Percentiles rank a stretch among this genome's conserved stretches.
phyloP scores from a whole-genome alignment of 2,113 vertebrate species.

The Saimiri boliviensis region DNA sequence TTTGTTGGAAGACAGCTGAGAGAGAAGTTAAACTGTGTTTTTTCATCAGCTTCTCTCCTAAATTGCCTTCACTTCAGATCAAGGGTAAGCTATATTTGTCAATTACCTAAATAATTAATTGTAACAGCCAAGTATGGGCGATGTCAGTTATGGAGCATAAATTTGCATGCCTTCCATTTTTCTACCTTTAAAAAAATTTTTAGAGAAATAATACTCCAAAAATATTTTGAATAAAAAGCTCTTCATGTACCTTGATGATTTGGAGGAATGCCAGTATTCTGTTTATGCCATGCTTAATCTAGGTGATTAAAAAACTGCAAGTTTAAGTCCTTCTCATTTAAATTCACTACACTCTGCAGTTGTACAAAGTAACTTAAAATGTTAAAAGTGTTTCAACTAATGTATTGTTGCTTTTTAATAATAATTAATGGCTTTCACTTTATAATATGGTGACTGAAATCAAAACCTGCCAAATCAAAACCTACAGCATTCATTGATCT shows the following conservation, averaged over 20 bases:
- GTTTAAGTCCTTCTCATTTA: conserved; percentile 74
- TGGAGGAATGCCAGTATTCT: conserved; percentile 68
- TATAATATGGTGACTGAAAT: conserved; percentile 51
- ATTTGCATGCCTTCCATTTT: conserved; percentile 81
- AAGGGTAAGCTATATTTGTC: conserved; percentile 86
- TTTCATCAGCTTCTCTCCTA: conserved; percentile 81
- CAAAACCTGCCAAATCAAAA: conserved; percentile 44
- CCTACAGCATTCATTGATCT: conserved; percentile 32
- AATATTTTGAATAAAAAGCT: conserved; percentile 72
- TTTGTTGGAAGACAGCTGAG: conserved; percentile 81
- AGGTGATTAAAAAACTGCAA: conserved; percentile 61
- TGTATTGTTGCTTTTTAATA: conserved; percentile 51
- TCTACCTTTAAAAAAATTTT: conserved; percentile 52
- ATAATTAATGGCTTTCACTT: conserved; percentile 45
- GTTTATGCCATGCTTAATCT: conserved; percentile 73
- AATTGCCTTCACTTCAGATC: conserved; percentile 87
- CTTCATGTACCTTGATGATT: conserved; percentile 64
- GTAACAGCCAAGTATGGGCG: conserved; percentile 78
- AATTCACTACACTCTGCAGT: conserved; percentile 62
- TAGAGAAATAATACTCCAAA: conserved; percentile 77
- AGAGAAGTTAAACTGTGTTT: conserved; percentile 81
- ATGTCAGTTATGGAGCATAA: conserved; percentile 79
- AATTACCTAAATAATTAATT: conserved; percentile 86
- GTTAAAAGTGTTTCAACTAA: conserved; percentile 66
- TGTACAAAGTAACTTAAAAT: conserved; percentile 70